Evolutionary conservation across 2,797 vertebrate genomes (phyloP), one percentile per base, ranked within the genome.

Genomic region (Ataeniobius toweri): DNA sequence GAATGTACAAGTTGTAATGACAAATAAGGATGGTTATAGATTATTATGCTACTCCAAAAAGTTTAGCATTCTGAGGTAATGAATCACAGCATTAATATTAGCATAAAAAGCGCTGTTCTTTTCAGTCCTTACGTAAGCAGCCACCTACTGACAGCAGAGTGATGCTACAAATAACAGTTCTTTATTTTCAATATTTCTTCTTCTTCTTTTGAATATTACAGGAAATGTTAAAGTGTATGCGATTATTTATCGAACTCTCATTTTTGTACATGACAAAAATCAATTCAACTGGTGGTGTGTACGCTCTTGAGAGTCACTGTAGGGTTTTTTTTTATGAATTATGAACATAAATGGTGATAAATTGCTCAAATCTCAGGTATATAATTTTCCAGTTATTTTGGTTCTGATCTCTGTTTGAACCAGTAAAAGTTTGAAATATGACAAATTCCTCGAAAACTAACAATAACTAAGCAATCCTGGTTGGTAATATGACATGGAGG

Each of bases 51-150:
- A 31, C 31, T 31, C 59, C 59, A 63, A 61, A 12, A 7, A 16
- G 1, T 1, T 48, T 61, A 39, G 73, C 84, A 59, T 24, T 67
- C 63, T 74, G 63, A 75, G 73, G 56, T 82, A 77, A 87, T 91
- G 88, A 50, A 20, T 24, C 50, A 36, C 28, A 63, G 28, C 6
- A 63, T 31, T 36, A 36, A 31, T 63, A 18, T 63, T n/a, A 63
- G 2, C 2, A 63, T 59, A 46, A 80, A 88, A 85, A 89, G 70
- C 76, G 80, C 10, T 39, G 75, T 6, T 71, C 75, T 83, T 77
- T 91, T 78, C 85, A 84, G 77, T 48, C 59, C 71, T 9, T 22
- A 28, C 63, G 80, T 72, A 74, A 81, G 88, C 73, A 80, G 86
- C 50, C 68, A 76, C 70, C 80, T 88, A 81, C 88, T 83, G 63